Percentiles rank a stretch among this genome's conserved stretches.
These are phyloP conservation scores for Scaptomyza polygonia DNA, from an alignment of 2,888 invertebrate genomes.

Conservation along the genomic window DNA sequence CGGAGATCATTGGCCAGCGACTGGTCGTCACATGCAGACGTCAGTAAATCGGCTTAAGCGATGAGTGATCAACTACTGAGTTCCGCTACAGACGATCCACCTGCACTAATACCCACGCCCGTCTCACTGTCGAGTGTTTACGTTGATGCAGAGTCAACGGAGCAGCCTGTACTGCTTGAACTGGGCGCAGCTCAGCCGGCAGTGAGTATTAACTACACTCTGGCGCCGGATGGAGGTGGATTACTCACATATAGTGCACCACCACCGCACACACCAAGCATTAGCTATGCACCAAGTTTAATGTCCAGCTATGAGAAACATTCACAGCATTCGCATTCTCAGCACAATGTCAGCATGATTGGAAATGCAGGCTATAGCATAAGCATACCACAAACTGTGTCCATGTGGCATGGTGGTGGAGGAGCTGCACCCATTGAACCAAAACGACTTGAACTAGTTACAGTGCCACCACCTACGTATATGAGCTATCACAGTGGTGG, in stretches of 20 bases:
- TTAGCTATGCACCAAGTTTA: slow-evolving; percentile 55
- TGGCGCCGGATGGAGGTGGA: slow-evolving; percentile 53
- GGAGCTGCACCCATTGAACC: slow-evolving; percentile 27
- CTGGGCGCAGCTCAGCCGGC: slow-evolving; percentile 61
- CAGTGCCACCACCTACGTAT: slow-evolving; percentile 76
- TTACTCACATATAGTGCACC: slow-evolving; percentile 43
- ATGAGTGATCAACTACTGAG: slow-evolving; percentile 77
- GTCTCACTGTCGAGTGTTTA: slow-evolving; percentile 52
- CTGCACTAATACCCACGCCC: slow-evolving; percentile 61
- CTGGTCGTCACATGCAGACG: slow-evolving; percentile 41
- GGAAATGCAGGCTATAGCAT: slow-evolving; percentile 45
- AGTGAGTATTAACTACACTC: slow-evolving; percentile 49
- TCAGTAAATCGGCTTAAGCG: slow-evolving; percentile 60
- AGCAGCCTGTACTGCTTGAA: slow-evolving; percentile 78
- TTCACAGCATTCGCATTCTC: slow-evolving; percentile 9
- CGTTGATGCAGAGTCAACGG: slow-evolving; percentile 64
- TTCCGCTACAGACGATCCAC: slow-evolving; percentile 55
- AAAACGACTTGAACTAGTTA: slow-evolving; percentile 64
- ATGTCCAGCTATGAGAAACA: slow-evolving; percentile 61
- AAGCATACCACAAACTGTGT: slow-evolving; percentile 81
- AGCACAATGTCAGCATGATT: neutral
- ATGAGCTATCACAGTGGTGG: slow-evolving; percentile 63
- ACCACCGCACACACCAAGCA: slow-evolving; percentile 20
- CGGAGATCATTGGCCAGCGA: slow-evolving; percentile 51
- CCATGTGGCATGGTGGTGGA: slow-evolving; percentile 70